phyloP scores from a whole-genome alignment of 2,113 vertebrate species.

The Nannobrachium achirus region DNA sequence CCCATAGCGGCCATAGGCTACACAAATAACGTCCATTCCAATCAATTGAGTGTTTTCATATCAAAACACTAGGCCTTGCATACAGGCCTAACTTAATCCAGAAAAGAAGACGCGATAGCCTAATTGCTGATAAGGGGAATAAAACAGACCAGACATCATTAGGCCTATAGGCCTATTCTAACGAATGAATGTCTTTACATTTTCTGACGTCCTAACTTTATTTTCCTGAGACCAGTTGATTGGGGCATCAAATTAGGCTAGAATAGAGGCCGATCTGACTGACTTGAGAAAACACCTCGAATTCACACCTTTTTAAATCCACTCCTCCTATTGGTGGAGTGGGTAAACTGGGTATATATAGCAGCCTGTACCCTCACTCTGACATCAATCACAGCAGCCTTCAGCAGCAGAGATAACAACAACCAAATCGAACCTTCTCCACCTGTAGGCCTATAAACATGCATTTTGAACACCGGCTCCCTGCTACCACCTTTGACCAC shows the following conservation, averaged over 20 bases:
- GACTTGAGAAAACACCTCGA: conserved; percentile 70
- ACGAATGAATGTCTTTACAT: background rate
- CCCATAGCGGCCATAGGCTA: too few relatives aligned
- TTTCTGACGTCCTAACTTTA: background rate
- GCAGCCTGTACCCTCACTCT: conserved; percentile 36
- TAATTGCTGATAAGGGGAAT: too few relatives aligned
- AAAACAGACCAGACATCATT: too few relatives aligned
- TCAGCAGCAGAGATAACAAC: too few relatives aligned
- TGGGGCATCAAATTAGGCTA: conserved; percentile 18
- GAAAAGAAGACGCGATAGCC: too few relatives aligned
- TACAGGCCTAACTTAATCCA: too few relatives aligned
- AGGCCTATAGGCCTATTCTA: too few relatives aligned
- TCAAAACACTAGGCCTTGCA: too few relatives aligned
- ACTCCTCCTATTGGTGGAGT: conserved; percentile 80
- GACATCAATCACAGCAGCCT: conserved; percentile 39
- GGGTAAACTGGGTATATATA: conserved; percentile 61
- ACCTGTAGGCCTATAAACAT: too few relatives aligned
- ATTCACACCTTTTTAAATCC: conserved; percentile 82
- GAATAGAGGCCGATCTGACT: conserved; percentile 49
- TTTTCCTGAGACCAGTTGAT: conserved; percentile 48
- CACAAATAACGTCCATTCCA: too few relatives aligned
- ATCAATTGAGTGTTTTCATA: too few relatives aligned
- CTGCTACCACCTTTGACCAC: conserved; percentile 42
- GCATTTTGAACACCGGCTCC: conserved; percentile 58
- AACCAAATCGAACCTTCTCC: background rate